Evolutionary conservation across 2,113 vertebrate species (phyloP), one percentile per base, ranked within the genome.

Genomic region (Labeo rohita): DNA sequence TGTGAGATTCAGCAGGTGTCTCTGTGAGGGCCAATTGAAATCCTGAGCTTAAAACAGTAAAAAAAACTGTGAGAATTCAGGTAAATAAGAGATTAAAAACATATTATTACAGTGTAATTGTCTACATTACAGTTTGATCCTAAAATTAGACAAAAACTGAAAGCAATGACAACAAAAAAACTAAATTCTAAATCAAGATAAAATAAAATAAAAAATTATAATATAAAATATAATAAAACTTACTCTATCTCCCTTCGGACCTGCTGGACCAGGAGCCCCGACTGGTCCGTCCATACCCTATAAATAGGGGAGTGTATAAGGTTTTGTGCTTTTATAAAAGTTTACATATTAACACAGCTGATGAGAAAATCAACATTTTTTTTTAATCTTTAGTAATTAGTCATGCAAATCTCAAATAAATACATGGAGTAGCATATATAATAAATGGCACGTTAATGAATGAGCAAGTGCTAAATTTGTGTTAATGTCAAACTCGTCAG

Each of bases 211-310:
- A 39, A 39, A 36, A 49, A 23, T 56, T 1, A 56, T 47, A n/a
- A 47, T 59, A 36, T 36, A 7, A 78, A 28, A 34, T 54, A 54
- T 9, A 43, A 39, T 23, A 43, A 83, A 49, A 96, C 98, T 97
- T 95, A 99, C 98, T 91, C 95, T 95, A 93, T 99, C 98, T 90
- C 98, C 98, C 94, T 99, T 99, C 8, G 98, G 98, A 90, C 98
- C 98, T 88, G 98, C 98, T 70, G 97, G 98, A 87, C 98, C 98
- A 39, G 97, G 93, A 77, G 96, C 96, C 92, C 98, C 98, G 21
- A 91, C 4, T 75, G 98, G 97, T 61, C 98, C 98, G 90, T 99
- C 98, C 86, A 92, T 89, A 85, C 98, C 98, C 98, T 99, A 90
- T 54, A 89, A 83, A 93, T 36, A 92, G 45, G 1, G 56, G 36